Base-by-base conservation (phyloP, 2,888 invertebrate species). In the Phortica magna region DNA sequence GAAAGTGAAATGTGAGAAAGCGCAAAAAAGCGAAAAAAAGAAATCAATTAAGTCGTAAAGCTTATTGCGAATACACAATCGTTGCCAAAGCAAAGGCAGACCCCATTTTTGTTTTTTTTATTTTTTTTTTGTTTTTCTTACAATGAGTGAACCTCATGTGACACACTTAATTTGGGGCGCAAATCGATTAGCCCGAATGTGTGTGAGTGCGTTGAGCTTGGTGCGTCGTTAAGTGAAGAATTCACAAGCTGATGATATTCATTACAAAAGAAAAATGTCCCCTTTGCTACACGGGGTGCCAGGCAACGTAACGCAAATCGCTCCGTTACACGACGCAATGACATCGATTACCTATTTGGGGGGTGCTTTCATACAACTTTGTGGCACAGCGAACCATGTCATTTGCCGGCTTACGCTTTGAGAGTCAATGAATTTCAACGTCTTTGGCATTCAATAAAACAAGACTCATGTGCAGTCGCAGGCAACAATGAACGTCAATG, bases 21-120 rank as follows among this genome's bases (percentile, higher is more conserved):
- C 19, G 43, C 9, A 48, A 43, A 68, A 43, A 67, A 67, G 17
- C 42, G n/a, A n/a, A n/a, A 48, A 14, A 67, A 19, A 19, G 19
- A 68, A 68, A 68, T 68, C 68, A 68, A 68, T 68, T 68, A 43
- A 68, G 17, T 10, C 19, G 68, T 68, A 68, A 68, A 43, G 68
- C 43, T 68, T 68, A 68, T 41, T 68, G 17, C 42, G 19, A 68
- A 31, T 2, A 12, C 64, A 9, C 64, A 64, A 22, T 31, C 31
- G 31, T 31, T 31, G 64, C 64, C 64, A 22, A 31, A 10, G 9
- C 10, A 14, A 17, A n/a, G 10, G 48, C 39, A 64, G 9, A 19
- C 12, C 10, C 64, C 64, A 19, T 3, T 59, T 53, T 53, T 53
- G 10, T 53, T 53, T 53, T 53, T 31, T 2, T 31, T 31, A 5